Conservation (phyloP, 2,113 vertebrate genomes). For the Rhinoderma darwinii region DNA sequence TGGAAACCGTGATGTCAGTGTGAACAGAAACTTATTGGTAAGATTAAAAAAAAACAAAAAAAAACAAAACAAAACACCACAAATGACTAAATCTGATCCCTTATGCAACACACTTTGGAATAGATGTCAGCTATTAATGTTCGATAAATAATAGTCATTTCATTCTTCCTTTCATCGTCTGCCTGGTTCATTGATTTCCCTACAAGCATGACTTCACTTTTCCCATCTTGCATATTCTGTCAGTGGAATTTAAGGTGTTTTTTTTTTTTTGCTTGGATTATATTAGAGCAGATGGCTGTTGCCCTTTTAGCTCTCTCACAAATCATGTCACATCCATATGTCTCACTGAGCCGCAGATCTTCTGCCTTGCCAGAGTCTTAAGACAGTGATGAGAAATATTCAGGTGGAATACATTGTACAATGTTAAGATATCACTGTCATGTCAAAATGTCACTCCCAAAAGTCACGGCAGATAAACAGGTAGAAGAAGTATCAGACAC, state of each 20-base stretch:
- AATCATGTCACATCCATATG: conserved; percentile 39
- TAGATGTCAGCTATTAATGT: neutral
- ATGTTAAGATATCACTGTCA: neutral
- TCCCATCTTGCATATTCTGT: neutral
- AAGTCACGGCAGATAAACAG: neutral
- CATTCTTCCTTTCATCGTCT: neutral
- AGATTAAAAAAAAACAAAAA: neutral
- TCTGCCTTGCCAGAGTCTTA: neutral
- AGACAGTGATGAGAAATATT: neutral
- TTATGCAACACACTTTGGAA: neutral
- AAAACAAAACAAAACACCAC: neutral
- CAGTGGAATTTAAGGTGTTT: neutral
- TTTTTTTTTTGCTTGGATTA: neutral
- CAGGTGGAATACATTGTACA: neutral
- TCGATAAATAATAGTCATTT: conserved; percentile 31
- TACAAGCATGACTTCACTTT: conserved; percentile 25
- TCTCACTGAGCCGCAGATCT: neutral
- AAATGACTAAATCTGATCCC: neutral
- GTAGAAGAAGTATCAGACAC: neutral
- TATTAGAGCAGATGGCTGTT: conserved; percentile 32
- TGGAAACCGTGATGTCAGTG: neutral
- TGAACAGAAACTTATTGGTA: neutral
- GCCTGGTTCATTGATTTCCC: conserved; percentile 1
- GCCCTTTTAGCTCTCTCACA: conserved; percentile 27
- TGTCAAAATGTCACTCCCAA: neutral